Evolutionary conservation across 2,888 invertebrate species (phyloP), one percentile per base, ranked within the genome.

Genomic region (Disparrhopalites patrizii): DNA sequence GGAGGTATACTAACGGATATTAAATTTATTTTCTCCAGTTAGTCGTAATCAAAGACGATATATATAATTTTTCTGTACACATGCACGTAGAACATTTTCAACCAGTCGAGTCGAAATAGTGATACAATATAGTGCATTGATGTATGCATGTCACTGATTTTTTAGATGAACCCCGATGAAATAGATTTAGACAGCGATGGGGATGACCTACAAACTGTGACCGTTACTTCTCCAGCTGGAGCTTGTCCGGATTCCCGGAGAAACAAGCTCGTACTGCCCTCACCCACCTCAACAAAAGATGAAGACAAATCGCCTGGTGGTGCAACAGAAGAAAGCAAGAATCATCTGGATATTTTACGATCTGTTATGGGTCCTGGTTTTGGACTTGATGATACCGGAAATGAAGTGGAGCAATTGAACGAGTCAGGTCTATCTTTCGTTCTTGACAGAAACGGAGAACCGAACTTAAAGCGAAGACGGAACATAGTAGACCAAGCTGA

Each of bases 91-190:
- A n/a, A n/a, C n/a, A n/a, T n/a, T n/a, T n/a, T n/a, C n/a, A n/a
- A n/a, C n/a, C n/a, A n/a, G n/a, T n/a, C n/a, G n/a, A n/a, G n/a
- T n/a, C n/a, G n/a, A n/a, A n/a, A n/a, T n/a, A n/a, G n/a, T n/a
- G n/a, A n/a, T n/a, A n/a, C n/a, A n/a, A n/a, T n/a, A n/a, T n/a
- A n/a, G n/a, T n/a, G n/a, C n/a, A n/a, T n/a, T n/a, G n/a, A n/a
- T n/a, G n/a, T n/a, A n/a, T n/a, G n/a, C n/a, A n/a, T n/a, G n/a
- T n/a, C n/a, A n/a, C n/a, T n/a, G n/a, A n/a, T n/a, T n/a, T n/a
- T n/a, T n/a, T n/a, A n/a, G n/a, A n/a, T 72, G 23, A 77, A 77
- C 70, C 73, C 76, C 4, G 77, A 78, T 66, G 77, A 78, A 65
- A 76, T 77, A 30, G 70, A 74, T 23, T 62, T 77, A 13, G 76